A percentile compares a stretch with the other conserved stretches of the same genome.
Evolutionary conservation across 2,888 invertebrate species (phyloP).

Genomic region (Archips crataeganus): DNA sequence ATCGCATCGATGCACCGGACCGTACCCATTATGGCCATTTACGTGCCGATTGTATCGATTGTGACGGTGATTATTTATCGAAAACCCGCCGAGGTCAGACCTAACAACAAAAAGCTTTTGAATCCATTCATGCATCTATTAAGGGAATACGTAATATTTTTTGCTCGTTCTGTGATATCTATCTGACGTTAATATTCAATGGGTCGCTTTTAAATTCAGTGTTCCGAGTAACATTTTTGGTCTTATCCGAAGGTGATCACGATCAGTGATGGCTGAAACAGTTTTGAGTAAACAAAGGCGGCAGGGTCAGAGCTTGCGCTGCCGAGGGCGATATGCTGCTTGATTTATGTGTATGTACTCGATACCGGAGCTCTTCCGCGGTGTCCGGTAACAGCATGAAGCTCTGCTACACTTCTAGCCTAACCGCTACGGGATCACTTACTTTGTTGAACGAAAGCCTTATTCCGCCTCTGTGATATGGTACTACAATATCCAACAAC

Average conservation of each 20-base stretch:
- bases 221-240: conserved; percentile 38
- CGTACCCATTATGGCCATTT: conserved; percentile 72
- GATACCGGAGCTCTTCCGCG: conserved; percentile 80
- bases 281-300: conserved; percentile 70
- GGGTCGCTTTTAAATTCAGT: conserved; percentile 57
- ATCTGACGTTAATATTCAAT: conserved; percentile 60
- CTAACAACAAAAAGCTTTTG: conserved; percentile 58
- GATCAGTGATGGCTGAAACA: conserved; percentile 49
- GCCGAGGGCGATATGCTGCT: conserved; percentile 73
- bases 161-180: conserved; percentile 54
- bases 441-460: conserved; percentile 10
- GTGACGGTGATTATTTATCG: conserved; percentile 70
- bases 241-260: conserved; percentile 70
- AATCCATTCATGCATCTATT: conserved; percentile 65
- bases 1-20: conserved; percentile 66
- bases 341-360: conserved; percentile 74
- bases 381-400: conserved; percentile 75
- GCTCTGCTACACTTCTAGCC: conserved; percentile 61
- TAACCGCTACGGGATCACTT: conserved; percentile 49
- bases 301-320: conserved; percentile 68
- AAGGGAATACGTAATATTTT: conserved; percentile 55
- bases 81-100: conserved; percentile 73
- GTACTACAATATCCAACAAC: background rate
- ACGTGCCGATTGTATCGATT: conserved; percentile 72
- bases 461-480: conserved; percentile 44